A percentile compares a stretch with the other conserved stretches of the same genome.
phyloP scores from a whole-genome alignment of 2,113 vertebrate genomes.

The Sporophila hypoxantha region DNA sequence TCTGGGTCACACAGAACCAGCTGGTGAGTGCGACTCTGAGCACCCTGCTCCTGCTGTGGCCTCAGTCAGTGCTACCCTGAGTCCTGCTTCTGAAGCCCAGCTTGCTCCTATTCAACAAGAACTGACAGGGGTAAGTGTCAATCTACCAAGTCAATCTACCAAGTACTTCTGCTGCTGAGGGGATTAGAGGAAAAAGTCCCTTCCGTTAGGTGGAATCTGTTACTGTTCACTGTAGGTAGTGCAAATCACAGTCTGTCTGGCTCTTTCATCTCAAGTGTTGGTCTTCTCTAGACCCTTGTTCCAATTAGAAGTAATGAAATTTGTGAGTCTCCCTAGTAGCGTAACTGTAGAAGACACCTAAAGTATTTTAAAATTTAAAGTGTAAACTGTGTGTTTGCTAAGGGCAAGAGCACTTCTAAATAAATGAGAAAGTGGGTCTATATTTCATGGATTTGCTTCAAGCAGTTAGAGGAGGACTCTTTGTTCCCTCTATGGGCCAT shows the following conservation, averaged over 20 bases:
- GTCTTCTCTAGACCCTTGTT: background rate
- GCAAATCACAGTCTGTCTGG: background rate
- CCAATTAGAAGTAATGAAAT: background rate
- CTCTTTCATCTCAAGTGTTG: background rate
- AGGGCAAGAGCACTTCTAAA: background rate
- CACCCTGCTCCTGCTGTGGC: slow-evolving; percentile 57
- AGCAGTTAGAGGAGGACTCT: background rate
- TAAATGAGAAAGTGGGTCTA: background rate
- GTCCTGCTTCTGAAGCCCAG: slow-evolving; percentile 58
- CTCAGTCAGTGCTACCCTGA: slow-evolving; percentile 52
- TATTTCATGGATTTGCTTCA: background rate
- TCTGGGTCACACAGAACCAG: slow-evolving; percentile 52
- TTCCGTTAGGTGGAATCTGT: background rate
- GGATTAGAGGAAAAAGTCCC: background rate
- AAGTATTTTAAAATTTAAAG: background rate
- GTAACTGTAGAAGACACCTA: background rate
- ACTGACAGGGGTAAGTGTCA: slow-evolving; percentile 70
- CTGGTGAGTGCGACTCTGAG: slow-evolving; percentile 61
- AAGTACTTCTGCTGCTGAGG: slow-evolving; percentile 17
- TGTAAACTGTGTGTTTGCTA: background rate
- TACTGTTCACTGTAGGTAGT: background rate
- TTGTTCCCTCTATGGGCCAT: background rate
- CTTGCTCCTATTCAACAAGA: slow-evolving; percentile 63
- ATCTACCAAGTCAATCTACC: slow-evolving; percentile 26
- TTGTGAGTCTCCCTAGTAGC: background rate